phyloP scores from a whole-genome alignment of 2,888 invertebrate genomes.

The Auanema freiburgensis region DNA sequence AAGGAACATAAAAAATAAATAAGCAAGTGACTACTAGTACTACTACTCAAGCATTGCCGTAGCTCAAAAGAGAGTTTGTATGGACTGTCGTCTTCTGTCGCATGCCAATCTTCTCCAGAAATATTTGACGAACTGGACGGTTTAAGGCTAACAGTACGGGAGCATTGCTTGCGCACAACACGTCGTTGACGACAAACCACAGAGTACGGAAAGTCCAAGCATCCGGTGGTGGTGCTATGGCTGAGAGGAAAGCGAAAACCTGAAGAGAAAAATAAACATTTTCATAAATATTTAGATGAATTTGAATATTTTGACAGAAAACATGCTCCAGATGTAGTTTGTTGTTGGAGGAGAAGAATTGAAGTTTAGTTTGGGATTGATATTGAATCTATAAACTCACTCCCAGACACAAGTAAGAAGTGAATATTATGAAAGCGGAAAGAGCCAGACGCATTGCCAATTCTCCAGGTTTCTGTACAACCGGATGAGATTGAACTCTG shows the following conservation, averaged over 20 bases:
- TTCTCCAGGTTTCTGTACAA: slow-evolving; percentile 44
- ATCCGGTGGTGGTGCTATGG: slow-evolving; percentile 41
- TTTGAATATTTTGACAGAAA: neutral
- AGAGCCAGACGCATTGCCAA: slow-evolving; percentile 43
- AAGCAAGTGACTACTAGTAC: too few species aligned
- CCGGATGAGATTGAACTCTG: slow-evolving; percentile 44
- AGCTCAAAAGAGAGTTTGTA: too few species aligned
- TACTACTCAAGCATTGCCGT: too few species aligned
- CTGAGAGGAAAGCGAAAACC: slow-evolving; percentile 41
- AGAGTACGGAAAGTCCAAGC: slow-evolving; percentile 46
- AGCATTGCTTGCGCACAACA: slow-evolving; percentile 47
- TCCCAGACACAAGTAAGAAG: slow-evolving; percentile 44
- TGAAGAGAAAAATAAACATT: slow-evolving; percentile 7
- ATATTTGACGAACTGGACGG: slow-evolving; percentile 37
- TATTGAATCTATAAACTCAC: slow-evolving; percentile 9
- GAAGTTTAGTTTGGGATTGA: too few species aligned
- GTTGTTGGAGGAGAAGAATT: too few species aligned
- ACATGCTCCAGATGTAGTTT: too few species aligned
- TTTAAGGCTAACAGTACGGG: slow-evolving; percentile 40
- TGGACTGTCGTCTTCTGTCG: too few species aligned
- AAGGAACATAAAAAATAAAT: too few species aligned
- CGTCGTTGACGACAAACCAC: slow-evolving; percentile 52
- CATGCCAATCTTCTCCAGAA: neutral
- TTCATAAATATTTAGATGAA: slow-evolving; percentile 4
- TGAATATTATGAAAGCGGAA: slow-evolving; percentile 51